A percentile compares a stretch with the other conserved stretches of the same genome.
These are phyloP conservation scores for Pungitius pungitius DNA, from an alignment of 2,113 vertebrate genomes.

Conservation along the genomic window DNA sequence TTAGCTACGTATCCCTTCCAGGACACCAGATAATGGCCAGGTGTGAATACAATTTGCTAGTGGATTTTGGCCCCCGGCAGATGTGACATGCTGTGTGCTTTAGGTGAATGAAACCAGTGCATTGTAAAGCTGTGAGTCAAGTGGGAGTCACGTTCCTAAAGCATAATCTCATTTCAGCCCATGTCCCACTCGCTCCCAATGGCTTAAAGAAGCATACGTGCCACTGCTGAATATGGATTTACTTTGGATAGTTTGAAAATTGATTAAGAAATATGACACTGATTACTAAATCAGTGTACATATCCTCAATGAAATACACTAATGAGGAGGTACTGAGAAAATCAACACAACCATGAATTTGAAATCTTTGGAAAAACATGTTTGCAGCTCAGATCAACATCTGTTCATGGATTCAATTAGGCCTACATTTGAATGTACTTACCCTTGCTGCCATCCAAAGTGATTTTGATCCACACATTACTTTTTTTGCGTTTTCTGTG, in stretches of 20 bases:
- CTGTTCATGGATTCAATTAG: slow-evolving; percentile 6
- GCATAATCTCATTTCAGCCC: slow-evolving; percentile 41
- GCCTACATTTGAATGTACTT: neutral
- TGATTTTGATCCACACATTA: neutral
- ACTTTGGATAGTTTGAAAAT: neutral
- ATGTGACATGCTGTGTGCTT: slow-evolving; percentile 42
- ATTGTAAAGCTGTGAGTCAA: slow-evolving; percentile 48
- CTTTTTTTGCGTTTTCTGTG: neutral
- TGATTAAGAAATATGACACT: neutral
- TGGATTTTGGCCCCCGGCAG: slow-evolving; percentile 37
- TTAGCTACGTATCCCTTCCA: slow-evolving; percentile 62
- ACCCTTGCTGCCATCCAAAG: neutral
- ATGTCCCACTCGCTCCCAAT: neutral
- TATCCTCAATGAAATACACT: neutral
- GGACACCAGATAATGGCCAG: slow-evolving; percentile 59
- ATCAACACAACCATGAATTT: too few relatives aligned
- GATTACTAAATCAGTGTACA: neutral
- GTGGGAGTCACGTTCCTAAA: slow-evolving; percentile 45
- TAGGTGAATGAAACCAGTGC: slow-evolving; percentile 54
- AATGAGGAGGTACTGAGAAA: too few relatives aligned
- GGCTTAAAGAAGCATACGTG: neutral
- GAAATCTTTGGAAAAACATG: too few relatives aligned
- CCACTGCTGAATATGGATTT: neutral
- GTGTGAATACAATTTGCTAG: slow-evolving; percentile 54
- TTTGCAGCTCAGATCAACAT: neutral